Percentiles rank a stretch among this genome's conserved stretches.
Evolutionary conservation across 2,797 vertebrate genomes (phyloP).

Genomic region (Bufotes viridis): DNA sequence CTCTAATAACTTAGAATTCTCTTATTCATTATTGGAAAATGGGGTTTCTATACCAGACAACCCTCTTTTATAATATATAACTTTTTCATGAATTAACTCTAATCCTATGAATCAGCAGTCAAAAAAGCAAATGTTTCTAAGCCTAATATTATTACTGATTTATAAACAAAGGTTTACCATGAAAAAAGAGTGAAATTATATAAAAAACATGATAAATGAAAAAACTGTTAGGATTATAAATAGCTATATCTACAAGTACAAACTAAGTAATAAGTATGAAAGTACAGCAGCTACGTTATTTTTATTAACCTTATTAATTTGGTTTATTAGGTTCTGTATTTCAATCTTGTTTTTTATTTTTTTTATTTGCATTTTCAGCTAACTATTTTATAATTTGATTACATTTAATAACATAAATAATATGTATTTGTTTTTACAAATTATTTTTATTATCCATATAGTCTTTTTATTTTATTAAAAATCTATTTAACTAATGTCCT

Average conservation of each 20-base stretch:
- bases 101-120: not conserved
- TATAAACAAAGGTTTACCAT: not conserved
- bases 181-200: conserved; percentile 2
- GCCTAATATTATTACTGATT: not conserved
- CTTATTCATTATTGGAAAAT: not conserved
- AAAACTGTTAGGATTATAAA: not conserved
- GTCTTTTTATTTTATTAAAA: not conserved
- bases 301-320: not conserved
- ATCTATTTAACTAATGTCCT: not conserved
- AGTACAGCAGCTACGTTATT: not conserved
- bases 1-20: not conserved
- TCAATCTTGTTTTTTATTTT: not conserved
- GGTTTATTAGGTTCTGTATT: not conserved
- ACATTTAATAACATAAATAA: not conserved
- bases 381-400: not conserved
- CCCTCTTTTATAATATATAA: not conserved
- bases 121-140: not conserved
- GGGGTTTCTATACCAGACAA: not conserved
- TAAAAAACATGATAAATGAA: conserved; percentile 26
- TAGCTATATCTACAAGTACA: not conserved
- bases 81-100: not conserved
- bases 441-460: not conserved
- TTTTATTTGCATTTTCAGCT: not conserved
- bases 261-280: not conserved
- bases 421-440: not conserved